Evolutionary conservation across 2,113 vertebrate species (phyloP), one percentile per base, ranked within the genome.

Genomic region (Leptosomus discolor): DNA sequence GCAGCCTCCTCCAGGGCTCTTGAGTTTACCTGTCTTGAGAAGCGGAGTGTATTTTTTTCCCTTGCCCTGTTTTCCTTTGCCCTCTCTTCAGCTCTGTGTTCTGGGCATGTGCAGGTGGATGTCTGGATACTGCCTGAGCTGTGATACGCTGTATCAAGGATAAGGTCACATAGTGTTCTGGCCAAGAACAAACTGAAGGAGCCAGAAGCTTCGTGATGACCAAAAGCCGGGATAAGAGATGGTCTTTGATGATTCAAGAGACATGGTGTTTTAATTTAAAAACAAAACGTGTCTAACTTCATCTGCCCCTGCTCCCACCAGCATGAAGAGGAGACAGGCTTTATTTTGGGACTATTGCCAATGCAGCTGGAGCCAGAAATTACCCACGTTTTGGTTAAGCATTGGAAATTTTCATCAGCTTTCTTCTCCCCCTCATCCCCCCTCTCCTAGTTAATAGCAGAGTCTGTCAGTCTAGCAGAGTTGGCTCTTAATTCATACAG

Each of bases 301-400:
- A n/a, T 71, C 36, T 74, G 30, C 27, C 15, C 36, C 58, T 63
- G 21, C 10, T 17, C 13, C n/a, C 11, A 27, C 16, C 37, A 85
- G 41, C 51, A 82, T 23, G 32, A 93, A 83, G 29, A 89, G 24
- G 69, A 88, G 37, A 46, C 5, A 48, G 29, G n/a, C 54, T 77
- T 84, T 89, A 48, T 87, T 76, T 90, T 64, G 19, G 26, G 88
- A 65, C 27, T 68, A 23, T 75, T 73, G 41, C 45, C 84, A 57
- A 51, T 74, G 76, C 75, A 93, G 12, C 57, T 96, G 81, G 41
- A 91, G 46, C 27, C 50, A 94, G 46, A 94, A 95, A 82, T 94
- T 57, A 80, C 41, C 29, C 46, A 76, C 9, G 93, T 83, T 88
- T 88, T 91, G n/a, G 37, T 94, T 88, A 80, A 90, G 23, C 41